phyloP scores from a whole-genome alignment of 2,888 invertebrate genomes.

The Philhelius pedissequus region DNA sequence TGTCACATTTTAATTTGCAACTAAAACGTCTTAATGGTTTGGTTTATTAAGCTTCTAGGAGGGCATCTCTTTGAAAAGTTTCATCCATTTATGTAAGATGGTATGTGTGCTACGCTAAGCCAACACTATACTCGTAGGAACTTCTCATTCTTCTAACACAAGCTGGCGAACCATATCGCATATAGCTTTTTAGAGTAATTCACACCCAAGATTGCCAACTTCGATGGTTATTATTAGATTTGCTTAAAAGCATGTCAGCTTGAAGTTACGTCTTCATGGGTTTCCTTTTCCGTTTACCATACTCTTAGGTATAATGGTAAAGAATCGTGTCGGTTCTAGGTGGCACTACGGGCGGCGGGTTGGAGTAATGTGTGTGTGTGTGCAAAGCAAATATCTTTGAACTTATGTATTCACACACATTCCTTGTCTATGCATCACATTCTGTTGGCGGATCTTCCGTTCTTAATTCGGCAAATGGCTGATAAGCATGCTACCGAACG shows the following conservation, averaged over 20 bases:
- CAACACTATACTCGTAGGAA: too few species aligned
- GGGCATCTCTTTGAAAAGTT: not conserved
- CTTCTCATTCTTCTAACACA: not conserved
- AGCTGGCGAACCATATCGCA: constrained; percentile 41
- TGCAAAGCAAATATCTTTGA: constrained; percentile 37
- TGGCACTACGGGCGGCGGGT: not conserved
- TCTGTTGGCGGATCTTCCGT: constrained; percentile 30
- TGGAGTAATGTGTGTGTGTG: not conserved
- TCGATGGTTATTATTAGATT: constrained; percentile 67
- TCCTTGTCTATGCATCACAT: constrained; percentile 57
- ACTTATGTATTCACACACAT: constrained; percentile 54
- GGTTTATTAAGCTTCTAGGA: not conserved
- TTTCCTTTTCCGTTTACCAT: constrained; percentile 18
- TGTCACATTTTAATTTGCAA: not conserved
- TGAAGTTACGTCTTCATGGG: constrained; percentile 34
- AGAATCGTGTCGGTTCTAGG: not conserved
- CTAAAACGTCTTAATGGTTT: not conserved
- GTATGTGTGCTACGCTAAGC: not conserved
- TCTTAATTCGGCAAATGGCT: constrained; percentile 46
- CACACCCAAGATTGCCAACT: constrained; percentile 47
- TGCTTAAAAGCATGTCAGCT: constrained; percentile 67
- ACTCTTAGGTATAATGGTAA: too few species aligned
- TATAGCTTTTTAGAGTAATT: constrained; percentile 47
- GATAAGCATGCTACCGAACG: constrained; percentile 37
- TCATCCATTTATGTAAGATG: not conserved